These are phyloP conservation scores for Lepidurus packardi DNA, from an alignment of 1,140 invertebrate genomes.

Conservation along the genomic window DNA sequence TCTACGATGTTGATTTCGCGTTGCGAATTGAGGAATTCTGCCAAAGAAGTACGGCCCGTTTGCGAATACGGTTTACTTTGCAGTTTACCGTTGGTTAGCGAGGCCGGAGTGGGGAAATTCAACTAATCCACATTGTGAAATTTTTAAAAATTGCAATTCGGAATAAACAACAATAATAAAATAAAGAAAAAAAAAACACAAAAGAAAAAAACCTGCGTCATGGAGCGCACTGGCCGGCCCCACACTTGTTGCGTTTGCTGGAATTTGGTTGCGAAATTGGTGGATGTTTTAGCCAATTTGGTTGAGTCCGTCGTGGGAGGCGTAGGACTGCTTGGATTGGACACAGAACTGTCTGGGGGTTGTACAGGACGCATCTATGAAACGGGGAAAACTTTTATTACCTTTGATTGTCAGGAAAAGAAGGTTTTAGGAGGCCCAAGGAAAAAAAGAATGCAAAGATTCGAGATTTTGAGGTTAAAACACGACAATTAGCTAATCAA, in stretches of 20 bases:
- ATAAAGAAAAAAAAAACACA: slow-evolving; percentile 31
- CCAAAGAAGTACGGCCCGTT: slow-evolving; percentile 33
- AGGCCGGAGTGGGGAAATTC: slow-evolving; percentile 12
- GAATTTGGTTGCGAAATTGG: slow-evolving; percentile 69
- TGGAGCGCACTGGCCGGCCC: slow-evolving; percentile 47
- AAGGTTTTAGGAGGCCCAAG: no score
- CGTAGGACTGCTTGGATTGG: slow-evolving; percentile 29
- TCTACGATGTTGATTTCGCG: slow-evolving; percentile 36
- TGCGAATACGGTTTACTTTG: slow-evolving; percentile 29
- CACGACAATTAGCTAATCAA: no score
- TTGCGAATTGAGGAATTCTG: slow-evolving; percentile 33
- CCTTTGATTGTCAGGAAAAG: background rate
- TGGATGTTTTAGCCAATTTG: slow-evolving; percentile 54
- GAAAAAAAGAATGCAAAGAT: no score
- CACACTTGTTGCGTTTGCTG: slow-evolving; percentile 67
- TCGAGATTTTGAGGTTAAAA: no score
- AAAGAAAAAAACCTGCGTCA: slow-evolving; percentile 43
- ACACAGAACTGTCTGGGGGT: background rate
- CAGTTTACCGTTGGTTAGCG: slow-evolving; percentile 23
- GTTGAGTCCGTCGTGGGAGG: slow-evolving; percentile 28
- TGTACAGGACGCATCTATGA: background rate
- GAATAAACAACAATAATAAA: slow-evolving; percentile 30
- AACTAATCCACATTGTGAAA: background rate
- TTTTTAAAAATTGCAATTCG: slow-evolving; percentile 38
- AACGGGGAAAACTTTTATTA: background rate